Evolutionary conservation across 1,140 invertebrate genomes (phyloP).

Genomic region (Meloidogyne chitwoodi): DNA sequence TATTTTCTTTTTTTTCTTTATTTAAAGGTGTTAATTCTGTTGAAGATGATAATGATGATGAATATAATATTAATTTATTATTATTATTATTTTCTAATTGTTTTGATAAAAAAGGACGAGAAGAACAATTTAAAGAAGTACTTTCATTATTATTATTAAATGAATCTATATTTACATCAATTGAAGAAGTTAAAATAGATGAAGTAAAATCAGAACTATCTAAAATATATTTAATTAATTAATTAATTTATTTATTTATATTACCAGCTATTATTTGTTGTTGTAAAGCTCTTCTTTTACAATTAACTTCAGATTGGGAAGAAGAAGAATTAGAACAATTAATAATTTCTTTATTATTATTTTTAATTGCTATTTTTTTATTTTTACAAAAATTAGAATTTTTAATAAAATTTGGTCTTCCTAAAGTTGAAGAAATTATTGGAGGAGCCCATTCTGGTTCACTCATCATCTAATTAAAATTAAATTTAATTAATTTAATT

Average conservation of each 20-base stretch:
- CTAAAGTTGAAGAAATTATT: background rate
- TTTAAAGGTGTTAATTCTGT: no score
- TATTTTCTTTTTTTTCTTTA: no score
- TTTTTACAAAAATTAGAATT: background rate
- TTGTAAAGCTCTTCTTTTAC: conserved; percentile 14
- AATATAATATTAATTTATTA: no score
- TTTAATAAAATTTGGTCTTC: background rate
- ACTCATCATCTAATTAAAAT: conserved; percentile 32
- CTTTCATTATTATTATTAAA: background rate
- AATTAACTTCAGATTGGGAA: conserved; percentile 23
- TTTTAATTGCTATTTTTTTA: background rate
- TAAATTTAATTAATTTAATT: background rate
- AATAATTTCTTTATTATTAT: background rate
- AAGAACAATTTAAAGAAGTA: no score
- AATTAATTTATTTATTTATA: background rate
- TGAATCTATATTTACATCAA: background rate
- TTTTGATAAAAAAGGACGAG: no score
- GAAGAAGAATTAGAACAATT: conserved; percentile 20
- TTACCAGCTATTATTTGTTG: background rate
- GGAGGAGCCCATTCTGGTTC: conserved; percentile 31
- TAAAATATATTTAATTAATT: background rate
- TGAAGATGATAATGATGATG: no score
- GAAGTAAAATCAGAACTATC: conserved; percentile 26
- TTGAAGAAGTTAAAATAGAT: conserved; percentile 5
- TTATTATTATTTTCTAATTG: no score